Conservation (phyloP, 2,113 vertebrate genomes). For the Danionella cerebrum region DNA sequence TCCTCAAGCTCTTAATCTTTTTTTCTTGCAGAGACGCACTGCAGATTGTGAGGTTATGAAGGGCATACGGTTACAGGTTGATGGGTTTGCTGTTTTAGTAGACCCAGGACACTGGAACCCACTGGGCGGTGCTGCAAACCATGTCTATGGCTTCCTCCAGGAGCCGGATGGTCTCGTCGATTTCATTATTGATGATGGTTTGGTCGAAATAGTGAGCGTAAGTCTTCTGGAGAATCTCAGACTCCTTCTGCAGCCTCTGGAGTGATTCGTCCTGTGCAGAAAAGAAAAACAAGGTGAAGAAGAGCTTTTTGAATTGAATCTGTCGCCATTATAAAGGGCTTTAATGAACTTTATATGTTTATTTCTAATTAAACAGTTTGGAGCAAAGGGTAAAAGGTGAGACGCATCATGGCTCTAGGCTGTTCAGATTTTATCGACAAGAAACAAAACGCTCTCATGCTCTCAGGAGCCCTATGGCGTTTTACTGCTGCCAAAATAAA, state of each 20-base stretch:
- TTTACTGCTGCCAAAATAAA: no score
- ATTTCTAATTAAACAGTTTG: no score
- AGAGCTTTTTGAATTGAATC: not conserved
- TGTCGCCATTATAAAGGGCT: no score
- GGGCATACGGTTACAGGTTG: not conserved
- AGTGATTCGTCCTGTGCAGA: constrained; percentile 84
- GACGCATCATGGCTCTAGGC: no score
- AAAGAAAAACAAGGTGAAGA: not conserved
- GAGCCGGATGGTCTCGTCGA: constrained; percentile 95
- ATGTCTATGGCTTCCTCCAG: constrained; percentile 96
- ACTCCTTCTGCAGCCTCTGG: constrained; percentile 97
- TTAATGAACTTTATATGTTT: no score
- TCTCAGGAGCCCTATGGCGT: no score
- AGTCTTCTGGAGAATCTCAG: constrained; percentile 95
- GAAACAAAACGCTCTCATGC: no score
- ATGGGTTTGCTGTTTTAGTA: constrained; percentile 43
- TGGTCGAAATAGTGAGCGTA: constrained; percentile 98
- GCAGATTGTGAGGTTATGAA: constrained; percentile 32
- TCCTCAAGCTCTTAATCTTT: constrained; percentile 38
- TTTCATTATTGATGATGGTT: constrained; percentile 99
- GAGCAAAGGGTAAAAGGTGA: no score
- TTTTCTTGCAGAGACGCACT: constrained; percentile 43
- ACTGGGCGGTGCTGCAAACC: constrained; percentile 91
- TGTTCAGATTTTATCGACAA: no score
- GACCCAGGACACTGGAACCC: constrained; percentile 98